Evolutionary conservation across 2,113 vertebrate species (phyloP).

Genomic region (Ammospiza nelsoni): DNA sequence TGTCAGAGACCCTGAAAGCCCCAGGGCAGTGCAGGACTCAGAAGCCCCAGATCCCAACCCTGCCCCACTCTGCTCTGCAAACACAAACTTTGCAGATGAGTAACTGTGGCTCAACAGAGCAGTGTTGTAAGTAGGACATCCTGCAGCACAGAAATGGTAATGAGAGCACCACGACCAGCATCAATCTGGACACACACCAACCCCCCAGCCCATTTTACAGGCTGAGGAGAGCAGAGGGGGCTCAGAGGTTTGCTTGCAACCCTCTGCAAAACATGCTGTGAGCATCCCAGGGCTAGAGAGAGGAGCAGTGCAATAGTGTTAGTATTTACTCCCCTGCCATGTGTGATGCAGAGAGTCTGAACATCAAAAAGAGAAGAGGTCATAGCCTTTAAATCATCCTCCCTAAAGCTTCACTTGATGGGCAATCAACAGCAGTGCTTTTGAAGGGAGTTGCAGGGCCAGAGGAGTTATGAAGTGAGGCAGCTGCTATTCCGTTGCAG

Average conservation of each 20-base stretch:
- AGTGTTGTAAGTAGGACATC: fast-evolving
- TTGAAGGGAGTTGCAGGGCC: neutral
- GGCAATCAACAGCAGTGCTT: neutral
- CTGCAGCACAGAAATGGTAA: neutral
- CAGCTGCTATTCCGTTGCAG: neutral
- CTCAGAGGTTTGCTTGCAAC: neutral
- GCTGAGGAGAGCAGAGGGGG: neutral
- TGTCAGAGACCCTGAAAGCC: fast-evolving
- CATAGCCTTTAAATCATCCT: neutral
- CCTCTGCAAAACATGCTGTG: neutral
- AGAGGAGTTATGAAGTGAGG: neutral
- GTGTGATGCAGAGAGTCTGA: neutral
- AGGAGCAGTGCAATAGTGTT: neutral
- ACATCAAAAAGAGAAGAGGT: neutral
- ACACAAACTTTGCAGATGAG: neutral
- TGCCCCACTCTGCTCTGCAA: neutral
- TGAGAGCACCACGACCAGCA: neutral
- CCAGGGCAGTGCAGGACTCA: neutral
- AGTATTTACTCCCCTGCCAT: neutral
- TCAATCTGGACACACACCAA: neutral
- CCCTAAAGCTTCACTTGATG: neutral
- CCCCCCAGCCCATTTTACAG: neutral
- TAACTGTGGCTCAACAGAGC: neutral
- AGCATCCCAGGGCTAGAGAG: neutral
- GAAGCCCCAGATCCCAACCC: neutral